These are phyloP conservation scores for Cydia strobilella DNA, from an alignment of 1,140 invertebrate species.

Conservation along the genomic window DNA sequence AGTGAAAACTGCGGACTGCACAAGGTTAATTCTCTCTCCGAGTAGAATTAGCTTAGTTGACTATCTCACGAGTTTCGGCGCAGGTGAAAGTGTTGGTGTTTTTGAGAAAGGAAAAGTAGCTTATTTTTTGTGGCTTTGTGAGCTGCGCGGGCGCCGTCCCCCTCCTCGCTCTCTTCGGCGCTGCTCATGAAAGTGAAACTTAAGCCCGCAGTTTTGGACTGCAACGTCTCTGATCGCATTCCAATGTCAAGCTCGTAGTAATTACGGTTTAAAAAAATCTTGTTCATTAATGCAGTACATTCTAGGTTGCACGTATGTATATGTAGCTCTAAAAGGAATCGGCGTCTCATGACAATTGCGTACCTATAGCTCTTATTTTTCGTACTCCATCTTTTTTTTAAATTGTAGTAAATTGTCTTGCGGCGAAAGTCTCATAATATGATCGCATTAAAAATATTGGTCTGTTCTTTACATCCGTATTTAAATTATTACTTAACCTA, in stretches of 20 bases:
- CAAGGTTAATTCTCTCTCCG: slow-evolving; percentile 27
- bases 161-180: slow-evolving; percentile 29
- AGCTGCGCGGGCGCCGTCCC: slow-evolving; percentile 45
- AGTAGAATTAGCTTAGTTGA: slow-evolving; percentile 19
- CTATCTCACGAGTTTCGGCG: slow-evolving; percentile 58
- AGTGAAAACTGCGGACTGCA: slow-evolving; percentile 37
- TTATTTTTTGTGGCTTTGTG: slow-evolving; percentile 67
- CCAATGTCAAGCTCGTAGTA: slow-evolving; percentile 35
- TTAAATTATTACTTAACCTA: too few species aligned
- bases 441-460: too few species aligned
- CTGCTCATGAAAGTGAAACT: slow-evolving; percentile 65
- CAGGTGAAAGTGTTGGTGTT: slow-evolving; percentile 72
- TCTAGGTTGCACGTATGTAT: not conserved
- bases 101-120: slow-evolving; percentile 78
- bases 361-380: too few species aligned
- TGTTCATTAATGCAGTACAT: not conserved
- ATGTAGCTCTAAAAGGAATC: not conserved
- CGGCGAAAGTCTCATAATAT: too few species aligned
- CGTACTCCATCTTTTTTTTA: too few species aligned
- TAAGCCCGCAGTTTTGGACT: slow-evolving; percentile 37
- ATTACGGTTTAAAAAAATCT: not conserved
- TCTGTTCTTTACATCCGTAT: too few species aligned
- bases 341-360: too few species aligned
- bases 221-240: slow-evolving; percentile 46
- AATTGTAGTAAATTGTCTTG: too few species aligned